Base-by-base conservation (phyloP, 2,888 invertebrate species). In the Mythimna pallens region DNA sequence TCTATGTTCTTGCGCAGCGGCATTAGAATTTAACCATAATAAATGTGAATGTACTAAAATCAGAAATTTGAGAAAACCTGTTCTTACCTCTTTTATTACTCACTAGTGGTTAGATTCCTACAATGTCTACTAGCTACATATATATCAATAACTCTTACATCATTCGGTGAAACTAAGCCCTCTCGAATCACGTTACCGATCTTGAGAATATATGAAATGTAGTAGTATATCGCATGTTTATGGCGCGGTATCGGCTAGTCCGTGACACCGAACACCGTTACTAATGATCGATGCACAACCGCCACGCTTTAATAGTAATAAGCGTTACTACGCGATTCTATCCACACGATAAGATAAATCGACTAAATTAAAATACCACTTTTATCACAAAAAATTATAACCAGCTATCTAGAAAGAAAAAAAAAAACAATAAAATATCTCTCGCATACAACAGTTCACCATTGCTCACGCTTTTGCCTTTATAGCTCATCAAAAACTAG, bases 201-300 rank as follows among this genome's bases (percentile, higher is more conserved):
- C 25, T 65, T 20, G 61, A 62, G 75, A 83, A 71, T 73, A 64
- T 61, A 67, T 64, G 72, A 64, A 67, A 71, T 58, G 52, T 76
- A 34, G 68, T 73, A 65, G 64, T 70, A 63, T 65, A 76, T 85
- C 66, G 80, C 76, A 83, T 82, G 83, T 78, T 80, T 75, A 72
- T 80, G 67, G 76, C 73, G 76, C 78, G 65, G 73, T 76, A 77
- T 85, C 81, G 78, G 71, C 70, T 54, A 81, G 83, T 90, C 87
- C 89, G 87, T 89, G 89, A 88, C 88, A 90, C 83, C 80, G 85
- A 82, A 78, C 76, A 88, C 92, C 91, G 92, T 91, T 89, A 90
- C 88, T 87, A 89, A 90, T 89, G 89, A 92, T 91, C 89, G 90
- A 93, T 93, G 91, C 88, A 87, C 84, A 89, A 88, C 89, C 85